Percentiles rank a stretch among this genome's conserved stretches.
Conservation (phyloP, 2,113 vertebrate genomes). For the Willisornis vidua region DNA sequence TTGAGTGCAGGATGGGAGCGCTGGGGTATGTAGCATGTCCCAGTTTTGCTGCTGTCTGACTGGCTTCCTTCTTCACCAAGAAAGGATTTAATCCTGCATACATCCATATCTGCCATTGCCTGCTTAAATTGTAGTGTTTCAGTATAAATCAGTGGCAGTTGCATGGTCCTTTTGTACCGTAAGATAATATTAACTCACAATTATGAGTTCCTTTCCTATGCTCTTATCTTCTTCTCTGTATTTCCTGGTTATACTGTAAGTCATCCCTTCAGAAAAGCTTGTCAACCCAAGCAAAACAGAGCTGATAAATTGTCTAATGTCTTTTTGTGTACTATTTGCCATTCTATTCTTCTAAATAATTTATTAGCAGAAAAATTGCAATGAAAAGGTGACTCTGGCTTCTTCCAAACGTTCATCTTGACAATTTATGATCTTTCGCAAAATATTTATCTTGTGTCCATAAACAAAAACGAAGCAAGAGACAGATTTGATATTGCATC, state of each 20-base stretch:
- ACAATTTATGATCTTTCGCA: background rate
- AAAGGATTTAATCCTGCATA: background rate
- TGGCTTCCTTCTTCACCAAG: background rate
- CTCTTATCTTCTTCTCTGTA: background rate
- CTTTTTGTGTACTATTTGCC: background rate
- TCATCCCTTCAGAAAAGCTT: background rate
- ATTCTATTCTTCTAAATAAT: slow-evolving; percentile 35
- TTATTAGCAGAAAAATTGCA: background rate
- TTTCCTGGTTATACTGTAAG: background rate
- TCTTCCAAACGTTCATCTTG: background rate
- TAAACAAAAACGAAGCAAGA: background rate
- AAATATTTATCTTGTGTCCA: background rate
- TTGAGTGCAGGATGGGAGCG: accelerated
- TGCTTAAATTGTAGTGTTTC: background rate
- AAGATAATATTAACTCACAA: background rate
- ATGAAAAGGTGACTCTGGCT: background rate
- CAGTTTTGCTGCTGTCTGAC: background rate
- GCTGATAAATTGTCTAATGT: background rate
- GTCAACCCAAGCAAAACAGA: background rate
- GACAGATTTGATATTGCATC: background rate
- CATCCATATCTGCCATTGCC: accelerated
- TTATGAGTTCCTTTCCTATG: background rate
- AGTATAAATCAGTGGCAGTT: background rate
- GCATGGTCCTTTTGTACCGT: accelerated
- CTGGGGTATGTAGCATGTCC: accelerated